Evolutionary conservation across 2,888 invertebrate species (phyloP), one percentile per base, ranked within the genome.

Genomic region (Syrphus vitripennis): DNA sequence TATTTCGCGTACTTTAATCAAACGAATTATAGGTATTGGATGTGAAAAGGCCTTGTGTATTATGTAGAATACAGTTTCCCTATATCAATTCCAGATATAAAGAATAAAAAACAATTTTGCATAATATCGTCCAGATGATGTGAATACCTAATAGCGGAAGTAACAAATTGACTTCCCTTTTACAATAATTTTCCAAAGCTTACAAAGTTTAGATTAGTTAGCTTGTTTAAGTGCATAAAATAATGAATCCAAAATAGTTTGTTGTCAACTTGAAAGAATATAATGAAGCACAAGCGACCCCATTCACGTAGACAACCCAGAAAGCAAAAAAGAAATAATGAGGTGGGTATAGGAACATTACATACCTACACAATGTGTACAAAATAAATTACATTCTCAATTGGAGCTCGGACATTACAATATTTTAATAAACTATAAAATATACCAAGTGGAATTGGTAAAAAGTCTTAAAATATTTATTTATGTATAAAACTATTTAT

Each of bases 271-370:
- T 50, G 5, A 48, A 48, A 21, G 21, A 48, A 50, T 7, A 50
- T 31, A 34, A 34, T 34, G 34, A 34, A 34, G 34, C 34, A 24
- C 4, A 26, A 37, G 55, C 70, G 84, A 31, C 84, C 84, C 50
- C 76, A 29, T 48, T 84, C 80, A 77, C 84, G 84, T 84, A 81
- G 65, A 34, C 71, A 76, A 81, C 84, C 75, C 76, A 83, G 53
- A 83, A 78, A 75, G 63, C 42, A 70, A 63, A 80, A 65, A 50
- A 57, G 59, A 55, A 65, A 72, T 42, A 55, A 69, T 53, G 40
- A 53, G 45, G 65, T 19, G 29, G 37, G 34, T 37, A 45, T 12
- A 16, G 34, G 6, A 21, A 50, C 34, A n/a, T 31, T 16, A 5
- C 34, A 34, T 50, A 67, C 21, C 55, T 19, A 70, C 7, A 31